phyloP scores from a whole-genome alignment of 2,113 vertebrate species.

The Daubentonia madagascariensis region DNA sequence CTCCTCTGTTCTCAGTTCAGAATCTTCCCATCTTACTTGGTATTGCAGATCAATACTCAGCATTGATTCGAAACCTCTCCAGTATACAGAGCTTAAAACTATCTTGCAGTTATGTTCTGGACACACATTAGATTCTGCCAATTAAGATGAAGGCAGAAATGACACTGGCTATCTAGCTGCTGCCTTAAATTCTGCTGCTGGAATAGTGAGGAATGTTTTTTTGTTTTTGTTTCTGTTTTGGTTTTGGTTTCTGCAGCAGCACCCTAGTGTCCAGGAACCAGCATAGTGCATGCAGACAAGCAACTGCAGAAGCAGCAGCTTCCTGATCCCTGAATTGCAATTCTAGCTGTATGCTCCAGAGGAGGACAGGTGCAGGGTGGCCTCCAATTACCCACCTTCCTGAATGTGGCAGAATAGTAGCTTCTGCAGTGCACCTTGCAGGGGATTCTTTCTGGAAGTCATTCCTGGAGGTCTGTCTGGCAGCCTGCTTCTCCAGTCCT shows the following conservation, averaged over 20 bases:
- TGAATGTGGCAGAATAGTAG: not conserved
- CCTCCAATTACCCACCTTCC: not conserved
- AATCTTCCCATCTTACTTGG: not conserved
- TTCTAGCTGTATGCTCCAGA: not conserved
- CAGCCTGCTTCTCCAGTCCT: not conserved
- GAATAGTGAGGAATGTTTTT: not conserved
- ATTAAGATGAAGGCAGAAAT: not conserved
- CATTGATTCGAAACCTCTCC: not conserved
- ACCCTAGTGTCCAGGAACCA: not conserved
- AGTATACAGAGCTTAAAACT: not conserved
- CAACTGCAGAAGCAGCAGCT: not conserved
- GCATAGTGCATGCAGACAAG: not conserved
- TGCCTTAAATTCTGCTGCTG: not conserved
- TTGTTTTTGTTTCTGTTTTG: too few species aligned
- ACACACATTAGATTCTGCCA: not conserved
- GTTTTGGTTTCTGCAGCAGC: not conserved
- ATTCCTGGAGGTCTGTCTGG: not conserved
- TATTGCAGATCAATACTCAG: not conserved
- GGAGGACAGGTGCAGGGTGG: not conserved
- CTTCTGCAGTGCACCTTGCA: not conserved
- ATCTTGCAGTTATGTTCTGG: not conserved
- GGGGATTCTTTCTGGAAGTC: not conserved
- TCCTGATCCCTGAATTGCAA: not conserved
- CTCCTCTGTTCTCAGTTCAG: not conserved
- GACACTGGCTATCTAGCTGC: not conserved